phyloP scores from a whole-genome alignment of 2,888 invertebrate genomes.

The Leptothorax acervorum region DNA sequence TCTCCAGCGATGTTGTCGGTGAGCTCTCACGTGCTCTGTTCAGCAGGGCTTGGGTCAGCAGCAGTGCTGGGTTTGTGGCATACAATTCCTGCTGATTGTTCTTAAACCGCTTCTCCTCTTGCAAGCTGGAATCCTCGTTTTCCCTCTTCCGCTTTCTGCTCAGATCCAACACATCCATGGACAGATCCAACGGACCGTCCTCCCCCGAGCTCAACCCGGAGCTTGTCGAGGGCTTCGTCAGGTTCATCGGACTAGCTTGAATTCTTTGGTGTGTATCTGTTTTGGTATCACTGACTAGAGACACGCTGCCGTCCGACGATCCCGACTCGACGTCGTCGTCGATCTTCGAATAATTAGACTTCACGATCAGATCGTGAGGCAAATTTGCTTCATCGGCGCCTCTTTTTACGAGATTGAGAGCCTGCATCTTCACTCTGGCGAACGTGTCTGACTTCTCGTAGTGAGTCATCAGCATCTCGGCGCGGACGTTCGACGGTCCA shows the following conservation, averaged over 20 bases:
- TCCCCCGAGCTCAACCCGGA: slow-evolving; percentile 69
- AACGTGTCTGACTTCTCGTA: slow-evolving; percentile 71
- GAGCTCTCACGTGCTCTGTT: slow-evolving; percentile 85
- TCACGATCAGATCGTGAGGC: slow-evolving; percentile 69
- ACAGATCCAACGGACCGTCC: slow-evolving; percentile 90
- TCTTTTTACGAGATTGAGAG: slow-evolving; percentile 72
- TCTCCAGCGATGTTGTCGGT: slow-evolving; percentile 77
- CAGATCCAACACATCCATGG: slow-evolving; percentile 93
- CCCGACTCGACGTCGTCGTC: slow-evolving; percentile 85
- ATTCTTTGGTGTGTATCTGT: slow-evolving; percentile 81
- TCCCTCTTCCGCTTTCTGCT: slow-evolving; percentile 89
- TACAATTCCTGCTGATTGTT: slow-evolving; percentile 73
- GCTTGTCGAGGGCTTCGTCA: slow-evolving; percentile 71
- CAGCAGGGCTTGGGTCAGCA: slow-evolving; percentile 89
- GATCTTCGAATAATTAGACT: slow-evolving; percentile 79
- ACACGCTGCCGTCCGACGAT: slow-evolving; percentile 81
- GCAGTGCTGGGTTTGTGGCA: slow-evolving; percentile 87
- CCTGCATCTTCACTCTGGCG: slow-evolving; percentile 67
- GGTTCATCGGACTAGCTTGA: slow-evolving; percentile 82
- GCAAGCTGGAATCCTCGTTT: slow-evolving; percentile 66
- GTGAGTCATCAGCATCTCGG: slow-evolving; percentile 46
- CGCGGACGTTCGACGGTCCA: slow-evolving; percentile 24
- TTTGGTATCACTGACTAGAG: slow-evolving; percentile 84
- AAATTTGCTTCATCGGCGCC: slow-evolving; percentile 68
- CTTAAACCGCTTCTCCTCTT: slow-evolving; percentile 60